Base-by-base conservation (phyloP, 2,113 vertebrate genomes). In the Malurus cyaneus region DNA sequence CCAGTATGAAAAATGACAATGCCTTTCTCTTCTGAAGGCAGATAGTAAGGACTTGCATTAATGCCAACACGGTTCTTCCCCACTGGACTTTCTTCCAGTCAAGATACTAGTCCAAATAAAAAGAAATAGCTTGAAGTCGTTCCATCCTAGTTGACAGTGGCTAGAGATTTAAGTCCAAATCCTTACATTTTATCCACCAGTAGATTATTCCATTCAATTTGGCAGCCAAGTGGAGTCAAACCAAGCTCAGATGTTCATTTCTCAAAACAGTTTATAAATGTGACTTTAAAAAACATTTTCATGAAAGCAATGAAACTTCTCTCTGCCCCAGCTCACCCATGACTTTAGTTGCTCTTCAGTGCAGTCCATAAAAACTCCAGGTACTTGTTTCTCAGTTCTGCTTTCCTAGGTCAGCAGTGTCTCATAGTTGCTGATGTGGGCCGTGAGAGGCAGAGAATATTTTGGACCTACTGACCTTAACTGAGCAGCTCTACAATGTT, bases 31-130 rank as follows among this genome's bases (percentile, higher is more conserved):
- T 93, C 71, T 88, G 47, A 92, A 90, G 41, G 49, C 44, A 80
- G 82, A 67, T 88, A 62, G 53, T 86, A 80, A 94, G 82, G 74
- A 95, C 90, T 95, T 96, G 56, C 74, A 64, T 96, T 94, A 89
- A 94, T 83, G 80, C 17, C 76, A 91, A 66, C 17, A 76, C 59
- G 21, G 31, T 92, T 80, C 59, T 83, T 94, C 44, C 61, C 82
- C 36, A 46, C 28, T 57, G 67, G 52, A 28, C 84, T 92, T 95
- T 94, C 42, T 84, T 94, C 50, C 85, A 74, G 36, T 36, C 74
- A 74, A 80, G 56, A 86, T 52, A 41, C 49, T 67, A 64, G 85
- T 86, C 80, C 86, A 88, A 93, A 64, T 84, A 78, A 28, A 56
- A 90, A 53, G 67, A 73, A 94, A 56, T 36, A 90, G n/a, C 72